Base-by-base conservation (phyloP, 2,113 vertebrate genomes). In the Tautogolabrus adspersus region DNA sequence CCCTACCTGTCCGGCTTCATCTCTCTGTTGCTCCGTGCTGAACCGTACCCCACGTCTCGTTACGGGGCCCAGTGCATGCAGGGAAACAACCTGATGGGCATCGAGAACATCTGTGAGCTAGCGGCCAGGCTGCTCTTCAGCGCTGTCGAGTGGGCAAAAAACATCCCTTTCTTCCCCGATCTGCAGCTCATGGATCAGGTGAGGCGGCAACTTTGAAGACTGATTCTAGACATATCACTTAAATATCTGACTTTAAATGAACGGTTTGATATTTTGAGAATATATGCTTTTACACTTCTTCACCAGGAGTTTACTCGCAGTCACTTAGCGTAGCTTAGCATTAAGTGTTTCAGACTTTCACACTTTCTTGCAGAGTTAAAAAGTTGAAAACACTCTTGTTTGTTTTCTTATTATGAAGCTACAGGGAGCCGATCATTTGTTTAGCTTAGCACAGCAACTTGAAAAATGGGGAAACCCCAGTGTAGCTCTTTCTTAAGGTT, bases 31-130 rank as follows among this genome's bases (percentile, higher is more conserved):
- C 94, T 97, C 67, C 92, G 96, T 0, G 96, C 96, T 0, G 96
- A 96, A 78, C 96, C 96, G 0, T 97, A 96, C 86, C 96, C 96
- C 0, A 95, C 96, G 0, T 95, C 95, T 1, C 95, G 95, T 79
- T 96, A 96, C 21, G 95, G 96, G 0, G 88, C 95, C 9, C 95
- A 95, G 88, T 95, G 95, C 92, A 95, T 96, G 92, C 96, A 95
- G 81, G 95, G 96, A 75, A 94, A 95, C 85, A 95, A 93, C 86
- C 92, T 95, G 80, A 95, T 96, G 94, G 96, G 95, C 89, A 96
- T 97, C 10, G 96, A 97, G 89, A 94, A 96, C 92, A 95, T 96
- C 91, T 97, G 96, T 1, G 96, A 96, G 88, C 86, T 97, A 92
- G 96, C 96, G 0, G 96, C 96, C 15, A 88, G 96, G 60, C 93